Evolutionary conservation across 2,113 vertebrate species (phyloP), one percentile per base, ranked within the genome.

Genomic region (Axis porcinus): DNA sequence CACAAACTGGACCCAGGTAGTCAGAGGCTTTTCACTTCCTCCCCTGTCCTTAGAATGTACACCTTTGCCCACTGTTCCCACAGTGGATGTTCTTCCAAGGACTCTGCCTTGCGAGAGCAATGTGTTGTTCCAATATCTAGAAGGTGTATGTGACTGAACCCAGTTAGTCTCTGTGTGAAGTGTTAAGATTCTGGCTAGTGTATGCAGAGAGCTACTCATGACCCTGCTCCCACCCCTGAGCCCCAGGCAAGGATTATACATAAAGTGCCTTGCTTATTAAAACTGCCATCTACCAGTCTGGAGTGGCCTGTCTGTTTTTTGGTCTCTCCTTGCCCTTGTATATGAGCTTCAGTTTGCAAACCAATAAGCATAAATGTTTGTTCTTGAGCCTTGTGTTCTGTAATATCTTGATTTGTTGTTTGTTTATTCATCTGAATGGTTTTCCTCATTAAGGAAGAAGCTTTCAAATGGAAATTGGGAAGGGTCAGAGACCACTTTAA

Each of bases 391-490:
- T 67, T 92, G 8, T 84, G 36, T 95, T 90, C 95, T 79, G 14
- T 82, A 52, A 74, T 28, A 25, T 91, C 27, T 92, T 76, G 16
- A 67, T 52, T 81, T 82, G 30, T 50, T 89, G 52, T 76, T 95
- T 76, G 82, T 85, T 91, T 91, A 88, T 67, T 96, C 12, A 95
- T 67, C 2, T 30, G 25, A 83, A 47, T 52, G 40, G 15, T 84
- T 52, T 92, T 40, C 27, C 79, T 95, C 43, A 19, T 64, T 96
- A 91, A 78, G 15, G 25, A 89, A 78, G 15, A 27, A 86, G 40
- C n/a, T 28, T 8, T 52, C 28, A 74, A 33, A 40, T 78, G 33
- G 27, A 81, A 89, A 92, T 55, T 86, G 76, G 64, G 12, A 94
- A 7, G 6, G 2, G 0, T 64, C 84, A 87, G 33, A 79, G 23